Percentiles rank a stretch among this genome's conserved stretches.
These are phyloP conservation scores for Diarsia dahlii DNA, from an alignment of 2,888 invertebrate genomes.

Conservation along the genomic window DNA sequence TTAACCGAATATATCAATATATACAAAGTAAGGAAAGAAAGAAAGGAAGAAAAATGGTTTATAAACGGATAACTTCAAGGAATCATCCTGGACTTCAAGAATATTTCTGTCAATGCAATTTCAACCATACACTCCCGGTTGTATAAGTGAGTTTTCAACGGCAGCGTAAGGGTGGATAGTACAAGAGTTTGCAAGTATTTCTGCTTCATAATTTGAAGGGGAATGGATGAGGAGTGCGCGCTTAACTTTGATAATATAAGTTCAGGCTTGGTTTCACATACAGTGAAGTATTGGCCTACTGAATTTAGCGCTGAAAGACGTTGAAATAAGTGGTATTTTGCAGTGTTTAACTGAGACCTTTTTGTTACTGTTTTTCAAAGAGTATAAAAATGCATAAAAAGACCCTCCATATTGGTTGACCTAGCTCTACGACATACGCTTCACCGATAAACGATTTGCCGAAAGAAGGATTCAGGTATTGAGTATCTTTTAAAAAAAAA, in stretches of 20 bases:
- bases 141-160: conserved; percentile 4
- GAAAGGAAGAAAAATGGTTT: conserved; percentile 37
- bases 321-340: not conserved
- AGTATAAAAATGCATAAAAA: too few species aligned
- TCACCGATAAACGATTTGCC: too few species aligned
- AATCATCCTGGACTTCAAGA: conserved; percentile 18
- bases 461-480: too few species aligned
- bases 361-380: not conserved
- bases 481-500: too few species aligned
- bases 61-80: conserved; percentile 49
- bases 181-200: conserved; percentile 20
- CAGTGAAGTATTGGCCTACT: conserved; percentile 18
- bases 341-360: not conserved
- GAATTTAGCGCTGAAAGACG: conserved; percentile 8
- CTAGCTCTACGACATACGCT: too few species aligned
- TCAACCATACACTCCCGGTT: rapidly evolving
- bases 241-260: conserved; percentile 38
- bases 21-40: conserved; percentile 11
- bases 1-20: conserved; percentile 57
- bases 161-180: not conserved
- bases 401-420: too few species aligned
- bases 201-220: conserved; percentile 40
- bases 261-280: conserved; percentile 13
- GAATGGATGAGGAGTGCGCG: conserved; percentile 8
- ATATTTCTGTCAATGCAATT: not conserved